phyloP scores from a whole-genome alignment of 1,140 invertebrate species.

The Coboldia fuscipes region DNA sequence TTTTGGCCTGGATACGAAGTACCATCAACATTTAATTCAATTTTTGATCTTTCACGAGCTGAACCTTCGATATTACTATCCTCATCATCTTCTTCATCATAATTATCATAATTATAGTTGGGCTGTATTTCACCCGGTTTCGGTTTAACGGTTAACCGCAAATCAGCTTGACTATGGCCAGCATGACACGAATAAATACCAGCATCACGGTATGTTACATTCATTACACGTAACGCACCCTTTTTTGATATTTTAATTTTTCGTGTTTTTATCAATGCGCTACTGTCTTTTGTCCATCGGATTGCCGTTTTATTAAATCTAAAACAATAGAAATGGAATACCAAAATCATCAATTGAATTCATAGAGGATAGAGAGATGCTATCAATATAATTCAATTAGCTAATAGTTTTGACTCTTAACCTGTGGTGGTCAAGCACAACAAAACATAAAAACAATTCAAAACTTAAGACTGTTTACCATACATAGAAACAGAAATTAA shows the following conservation, averaged over 20 bases:
- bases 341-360: no score
- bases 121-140: slow-evolving; percentile 53
- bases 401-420: no score
- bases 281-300: slow-evolving; percentile 61
- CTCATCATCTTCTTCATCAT: background rate
- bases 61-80: background rate
- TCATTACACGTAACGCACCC: slow-evolving; percentile 61
- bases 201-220: slow-evolving; percentile 49
- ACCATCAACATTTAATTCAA: no score
- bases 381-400: no score
- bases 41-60: no score
- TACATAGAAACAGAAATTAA: no score
- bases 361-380: no score
- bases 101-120: background rate
- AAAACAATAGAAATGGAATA: no score
- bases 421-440: no score
- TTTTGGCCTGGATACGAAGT: no score
- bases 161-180: slow-evolving; percentile 45
- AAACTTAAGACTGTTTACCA: no score
- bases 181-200: slow-evolving; percentile 68
- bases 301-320: slow-evolving; percentile 46
- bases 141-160: slow-evolving; percentile 47
- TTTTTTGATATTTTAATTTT: slow-evolving; percentile 71
- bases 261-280: slow-evolving; percentile 43
- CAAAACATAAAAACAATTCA: no score